Evolutionary conservation across 2,113 vertebrate genomes (phyloP).

Genomic region (Clupea harengus): DNA sequence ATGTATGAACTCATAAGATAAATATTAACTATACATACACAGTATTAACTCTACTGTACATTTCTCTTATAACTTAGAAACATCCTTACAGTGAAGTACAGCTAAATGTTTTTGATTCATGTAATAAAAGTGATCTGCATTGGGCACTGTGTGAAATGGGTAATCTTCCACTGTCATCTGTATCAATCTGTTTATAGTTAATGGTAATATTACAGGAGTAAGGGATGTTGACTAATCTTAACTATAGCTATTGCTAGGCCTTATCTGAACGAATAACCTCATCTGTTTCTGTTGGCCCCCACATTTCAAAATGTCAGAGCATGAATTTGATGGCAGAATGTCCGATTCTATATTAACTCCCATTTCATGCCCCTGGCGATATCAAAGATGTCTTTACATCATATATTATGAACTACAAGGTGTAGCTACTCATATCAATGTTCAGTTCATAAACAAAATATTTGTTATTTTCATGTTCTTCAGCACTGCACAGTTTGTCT

Average conservation of each 20-base stretch:
- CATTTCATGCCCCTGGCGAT: neutral
- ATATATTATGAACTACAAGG: neutral
- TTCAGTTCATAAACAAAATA: constrained; percentile 1
- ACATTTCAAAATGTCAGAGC: neutral
- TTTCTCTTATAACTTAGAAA: too few relatives aligned
- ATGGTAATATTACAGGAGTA: neutral
- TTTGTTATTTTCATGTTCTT: neutral
- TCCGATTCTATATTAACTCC: neutral
- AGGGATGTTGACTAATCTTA: neutral
- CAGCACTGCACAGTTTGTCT: neutral
- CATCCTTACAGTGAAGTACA: too few relatives aligned
- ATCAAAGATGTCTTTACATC: neutral
- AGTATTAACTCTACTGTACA: too few relatives aligned
- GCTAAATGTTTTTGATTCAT: neutral
- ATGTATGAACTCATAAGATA: too few relatives aligned
- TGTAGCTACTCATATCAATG: neutral
- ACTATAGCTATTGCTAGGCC: neutral
- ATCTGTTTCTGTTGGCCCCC: neutral
- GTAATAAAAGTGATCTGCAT: neutral
- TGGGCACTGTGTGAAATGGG: neutral
- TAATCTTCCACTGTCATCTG: neutral
- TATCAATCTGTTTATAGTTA: neutral
- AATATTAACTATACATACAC: too few relatives aligned
- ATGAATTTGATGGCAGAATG: neutral
- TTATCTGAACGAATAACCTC: neutral